Conservation (phyloP, 2,888 invertebrate genomes). For the Tineola bisselliella region DNA sequence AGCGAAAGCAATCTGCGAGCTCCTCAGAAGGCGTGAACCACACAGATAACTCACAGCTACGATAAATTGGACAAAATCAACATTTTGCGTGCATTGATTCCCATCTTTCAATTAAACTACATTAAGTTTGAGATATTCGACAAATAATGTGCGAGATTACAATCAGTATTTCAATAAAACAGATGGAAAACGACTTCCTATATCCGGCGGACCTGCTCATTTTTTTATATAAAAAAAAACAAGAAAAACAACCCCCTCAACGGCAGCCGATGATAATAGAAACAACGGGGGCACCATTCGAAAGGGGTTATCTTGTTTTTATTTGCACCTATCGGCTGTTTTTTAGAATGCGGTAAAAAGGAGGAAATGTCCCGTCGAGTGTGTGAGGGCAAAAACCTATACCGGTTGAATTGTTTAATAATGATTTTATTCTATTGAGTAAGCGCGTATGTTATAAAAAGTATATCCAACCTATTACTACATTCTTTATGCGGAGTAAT, state of each 20-base stretch:
- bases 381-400: conserved; percentile 1
- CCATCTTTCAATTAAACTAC: conserved; percentile 47
- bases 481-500: no score
- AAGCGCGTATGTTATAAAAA: no score
- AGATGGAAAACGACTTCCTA: conserved; percentile 51
- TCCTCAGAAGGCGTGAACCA: conserved; percentile 41
- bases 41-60: conserved; percentile 40
- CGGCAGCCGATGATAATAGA: conserved; percentile 59
- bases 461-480: no score
- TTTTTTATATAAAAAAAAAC: conserved; percentile 37
- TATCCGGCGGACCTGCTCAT: conserved; percentile 51
- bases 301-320: conserved; percentile 61
- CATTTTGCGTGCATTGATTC: conserved; percentile 39
- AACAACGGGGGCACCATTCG: conserved; percentile 47
- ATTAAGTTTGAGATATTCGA: conserved; percentile 19
- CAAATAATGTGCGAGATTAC: conserved; percentile 46
- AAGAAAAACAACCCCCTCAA: conserved; percentile 32
- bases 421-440: not conserved
- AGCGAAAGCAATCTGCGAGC: conserved; percentile 38
- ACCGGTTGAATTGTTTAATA: conserved; percentile 7
- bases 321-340: conserved; percentile 36
- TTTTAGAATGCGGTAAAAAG: conserved; percentile 46
- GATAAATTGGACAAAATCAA: conserved; percentile 56
- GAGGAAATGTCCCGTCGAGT: conserved; percentile 27
- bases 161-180: conserved; percentile 64